phyloP scores from a whole-genome alignment of 2,113 vertebrate species.

The Cyprinodon tularosa region DNA sequence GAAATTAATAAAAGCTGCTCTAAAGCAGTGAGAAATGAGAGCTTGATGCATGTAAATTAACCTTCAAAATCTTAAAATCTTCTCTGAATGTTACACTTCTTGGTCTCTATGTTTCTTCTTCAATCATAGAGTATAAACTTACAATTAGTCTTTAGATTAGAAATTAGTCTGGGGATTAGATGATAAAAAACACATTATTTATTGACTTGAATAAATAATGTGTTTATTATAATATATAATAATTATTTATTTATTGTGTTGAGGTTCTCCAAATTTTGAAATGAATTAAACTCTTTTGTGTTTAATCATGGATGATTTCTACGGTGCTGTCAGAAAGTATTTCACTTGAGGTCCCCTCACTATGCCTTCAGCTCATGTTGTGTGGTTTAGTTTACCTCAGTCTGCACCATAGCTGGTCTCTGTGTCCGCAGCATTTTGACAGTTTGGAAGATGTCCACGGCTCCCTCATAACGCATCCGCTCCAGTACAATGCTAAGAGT shows the following conservation, averaged over 20 bases:
- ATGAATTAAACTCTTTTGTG: too few species aligned
- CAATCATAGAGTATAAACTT: background rate
- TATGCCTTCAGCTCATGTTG: background rate
- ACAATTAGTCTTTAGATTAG: background rate
- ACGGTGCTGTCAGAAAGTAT: background rate
- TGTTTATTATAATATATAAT: too few species aligned
- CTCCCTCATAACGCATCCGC: conserved; percentile 96
- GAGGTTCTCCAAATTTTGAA: too few species aligned
- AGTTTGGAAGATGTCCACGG: conserved; percentile 99
- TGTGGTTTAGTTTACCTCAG: conserved; percentile 83
- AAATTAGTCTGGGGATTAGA: background rate
- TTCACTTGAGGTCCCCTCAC: background rate
- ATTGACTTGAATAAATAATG: too few species aligned
- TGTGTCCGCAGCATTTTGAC: conserved; percentile 99
- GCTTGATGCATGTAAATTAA: background rate
- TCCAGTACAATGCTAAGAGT: conserved; percentile 97
- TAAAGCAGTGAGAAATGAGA: too few species aligned
- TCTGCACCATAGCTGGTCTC: conserved; percentile 97
- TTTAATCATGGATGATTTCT: background rate
- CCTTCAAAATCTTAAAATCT: background rate
- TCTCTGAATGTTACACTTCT: background rate
- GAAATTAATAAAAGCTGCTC: too few species aligned
- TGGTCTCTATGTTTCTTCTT: background rate
- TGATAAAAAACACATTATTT: background rate
- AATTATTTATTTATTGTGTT: too few species aligned